A percentile compares a stretch with the other conserved stretches of the same genome.
phyloP scores from a whole-genome alignment of 2,797 vertebrate species.

The Gallinago nigripennis region DNA sequence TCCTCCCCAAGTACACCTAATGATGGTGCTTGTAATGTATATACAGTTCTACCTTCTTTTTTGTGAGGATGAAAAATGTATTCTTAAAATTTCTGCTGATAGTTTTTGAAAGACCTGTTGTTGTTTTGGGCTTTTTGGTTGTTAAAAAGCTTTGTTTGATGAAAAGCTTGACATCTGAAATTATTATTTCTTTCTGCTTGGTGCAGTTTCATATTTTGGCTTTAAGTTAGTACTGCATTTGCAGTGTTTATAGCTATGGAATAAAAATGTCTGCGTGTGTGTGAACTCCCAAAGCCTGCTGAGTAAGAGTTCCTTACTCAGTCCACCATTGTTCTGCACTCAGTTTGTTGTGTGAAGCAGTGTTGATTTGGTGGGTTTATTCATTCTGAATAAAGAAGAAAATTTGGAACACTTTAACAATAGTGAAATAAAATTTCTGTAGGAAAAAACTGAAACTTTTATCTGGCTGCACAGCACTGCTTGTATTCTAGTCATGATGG shows the following conservation, averaged over 20 bases:
- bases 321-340: accelerated
- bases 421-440: not conserved
- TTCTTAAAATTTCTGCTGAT: not conserved
- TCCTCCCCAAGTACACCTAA: accelerated
- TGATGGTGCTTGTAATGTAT: not conserved
- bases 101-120: not conserved
- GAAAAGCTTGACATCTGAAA: not conserved
- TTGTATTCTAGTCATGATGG: not conserved
- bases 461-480: not conserved
- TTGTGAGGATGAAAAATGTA: not conserved
- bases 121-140: accelerated
- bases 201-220: not conserved
- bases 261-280: not conserved
- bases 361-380: not conserved
- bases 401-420: not conserved
- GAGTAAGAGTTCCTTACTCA: not conserved
- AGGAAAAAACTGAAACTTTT: not conserved
- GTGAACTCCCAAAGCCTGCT: not conserved
- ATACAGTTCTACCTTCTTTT: not conserved
- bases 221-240: not conserved
- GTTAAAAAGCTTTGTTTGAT: not conserved
- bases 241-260: not conserved
- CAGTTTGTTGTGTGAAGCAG: not conserved
- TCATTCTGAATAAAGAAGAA: not conserved
- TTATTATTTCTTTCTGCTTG: not conserved